Base-by-base conservation (phyloP, 2,888 invertebrate species). In the Athetis lepigone region DNA sequence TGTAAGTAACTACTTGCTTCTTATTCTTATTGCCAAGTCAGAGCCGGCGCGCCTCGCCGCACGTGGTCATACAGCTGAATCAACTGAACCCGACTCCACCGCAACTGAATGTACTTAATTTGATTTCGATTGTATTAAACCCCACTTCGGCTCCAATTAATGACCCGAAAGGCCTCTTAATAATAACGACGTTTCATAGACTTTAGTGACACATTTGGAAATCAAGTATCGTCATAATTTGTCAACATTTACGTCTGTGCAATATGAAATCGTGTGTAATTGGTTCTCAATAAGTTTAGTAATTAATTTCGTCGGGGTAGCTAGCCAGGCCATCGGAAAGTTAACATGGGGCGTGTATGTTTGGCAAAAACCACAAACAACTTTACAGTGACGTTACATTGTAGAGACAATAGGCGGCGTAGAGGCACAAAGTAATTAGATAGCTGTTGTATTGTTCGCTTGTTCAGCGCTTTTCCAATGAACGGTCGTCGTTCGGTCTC, bases 81-180 rank as follows among this genome's bases (percentile, higher is more conserved):
- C 93, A 90, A 90, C 92, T 88, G 83, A 86, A 86, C 89, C 88
- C 90, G 83, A 81, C 84, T 84, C 88, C 84, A 80, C 92, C 92
- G 90, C 93, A 92, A 90, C 92, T 89, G 90, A 93, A 92, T 91
- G 88, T 91, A 92, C 91, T 93, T 92, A 93, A 94, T 94, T 94
- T 89, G 91, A 93, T 93, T 92, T 88, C 92, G 87, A 93, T 93
- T 93, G 93, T 93, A 92, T 92, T 92, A 90, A 92, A 90, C 89
- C 90, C 88, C 88, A 86, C 89, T 90, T 87, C 87, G 87, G 85
- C 87, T 86, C 85, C 89, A 88, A 88, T 90, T 93, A 93, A 93
- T 92, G 90, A 88, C 86, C 89, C 86, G 85, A 89, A 90, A 91
- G 86, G 87, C 84, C 85, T 87, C 81, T 85, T 82, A 77, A 85